These are phyloP conservation scores for Triplophysa yarkandensis DNA, from an alignment of 2,797 vertebrate genomes.

Conservation along the genomic window DNA sequence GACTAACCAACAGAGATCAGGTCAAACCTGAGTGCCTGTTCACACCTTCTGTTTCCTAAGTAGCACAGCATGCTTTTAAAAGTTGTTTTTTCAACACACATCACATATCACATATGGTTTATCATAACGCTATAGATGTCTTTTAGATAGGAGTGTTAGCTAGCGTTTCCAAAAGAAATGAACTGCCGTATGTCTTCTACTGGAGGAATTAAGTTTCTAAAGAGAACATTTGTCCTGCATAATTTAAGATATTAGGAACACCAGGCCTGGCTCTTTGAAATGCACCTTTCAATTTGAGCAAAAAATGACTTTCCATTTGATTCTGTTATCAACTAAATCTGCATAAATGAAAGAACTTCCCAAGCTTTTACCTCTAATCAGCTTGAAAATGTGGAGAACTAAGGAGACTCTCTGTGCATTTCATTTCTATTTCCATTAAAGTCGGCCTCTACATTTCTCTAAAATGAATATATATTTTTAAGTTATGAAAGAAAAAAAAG, in stretches of 20 bases:
- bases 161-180: background rate
- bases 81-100: conserved; percentile 19
- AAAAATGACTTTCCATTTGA: conserved; percentile 39
- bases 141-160: background rate
- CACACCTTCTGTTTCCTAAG: conserved; percentile 20
- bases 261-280: conserved; percentile 22
- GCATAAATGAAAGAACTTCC: conserved; percentile 52
- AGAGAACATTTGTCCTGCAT: conserved; percentile 15
- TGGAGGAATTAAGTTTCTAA: conserved; percentile 5
- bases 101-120: conserved; percentile 2
- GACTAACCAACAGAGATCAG: conserved; percentile 13
- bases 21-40: conserved; percentile 44
- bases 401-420: conserved; percentile 49
- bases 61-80: conserved; percentile 30
- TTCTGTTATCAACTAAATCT: conserved; percentile 51
- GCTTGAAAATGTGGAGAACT: conserved; percentile 39
- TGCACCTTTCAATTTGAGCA: conserved; percentile 34
- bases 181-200: conserved; percentile 3
- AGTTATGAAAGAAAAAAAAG: too few species aligned
- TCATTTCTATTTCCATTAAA: conserved; percentile 71
- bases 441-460: too few species aligned
- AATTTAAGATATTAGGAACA: conserved; percentile 21
- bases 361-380: conserved; percentile 58
- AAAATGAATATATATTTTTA: too few species aligned
- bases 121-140: background rate